A percentile compares a stretch with the other conserved stretches of the same genome.
Evolutionary conservation across 2,888 invertebrate species (phyloP).

Genomic region (Caenorhabditis sulstoni): DNA sequence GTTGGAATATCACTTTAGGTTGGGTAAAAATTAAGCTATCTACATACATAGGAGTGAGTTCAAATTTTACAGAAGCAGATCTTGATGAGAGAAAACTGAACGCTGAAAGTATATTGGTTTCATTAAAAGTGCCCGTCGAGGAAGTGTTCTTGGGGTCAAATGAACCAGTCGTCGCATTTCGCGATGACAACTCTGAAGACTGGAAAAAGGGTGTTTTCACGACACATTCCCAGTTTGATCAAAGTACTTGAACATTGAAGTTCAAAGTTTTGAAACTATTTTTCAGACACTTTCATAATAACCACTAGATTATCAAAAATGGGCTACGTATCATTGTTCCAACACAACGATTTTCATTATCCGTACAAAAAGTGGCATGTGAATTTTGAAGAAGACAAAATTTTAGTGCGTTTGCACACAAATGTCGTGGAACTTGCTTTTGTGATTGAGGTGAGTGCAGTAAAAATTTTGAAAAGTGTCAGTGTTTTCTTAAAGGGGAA

Average conservation of each 20-base stretch:
- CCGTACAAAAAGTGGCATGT: constrained; percentile 69
- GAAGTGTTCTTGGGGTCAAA: constrained; percentile 67
- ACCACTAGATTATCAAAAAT: constrained; percentile 66
- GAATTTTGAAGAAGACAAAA: constrained; percentile 54
- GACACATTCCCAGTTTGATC: constrained; percentile 70
- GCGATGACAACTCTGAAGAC: constrained; percentile 55
- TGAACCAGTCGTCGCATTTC: constrained; percentile 67
- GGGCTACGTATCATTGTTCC: constrained; percentile 66
- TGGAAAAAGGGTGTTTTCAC: constrained; percentile 72
- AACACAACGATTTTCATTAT: constrained; percentile 69
- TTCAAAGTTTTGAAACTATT: not conserved
- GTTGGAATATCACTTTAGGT: constrained; percentile 60
- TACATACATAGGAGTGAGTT: no score
- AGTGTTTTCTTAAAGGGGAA: constrained; percentile 34
- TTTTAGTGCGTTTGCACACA: constrained; percentile 60
- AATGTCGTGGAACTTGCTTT: constrained; percentile 66
- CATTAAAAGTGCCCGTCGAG: constrained; percentile 68
- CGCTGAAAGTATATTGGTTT: constrained; percentile 60
- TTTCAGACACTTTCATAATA: constrained; percentile 64
- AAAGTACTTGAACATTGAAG: constrained; percentile 56
- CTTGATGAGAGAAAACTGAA: constrained; percentile 57
- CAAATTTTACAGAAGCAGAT: constrained; percentile 53
- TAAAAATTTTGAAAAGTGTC: no score
- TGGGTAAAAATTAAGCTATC: no score
- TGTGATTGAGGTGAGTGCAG: constrained; percentile 55